Base-by-base conservation (phyloP, 2,888 invertebrate genomes). In the Lydus trimaculatus region DNA sequence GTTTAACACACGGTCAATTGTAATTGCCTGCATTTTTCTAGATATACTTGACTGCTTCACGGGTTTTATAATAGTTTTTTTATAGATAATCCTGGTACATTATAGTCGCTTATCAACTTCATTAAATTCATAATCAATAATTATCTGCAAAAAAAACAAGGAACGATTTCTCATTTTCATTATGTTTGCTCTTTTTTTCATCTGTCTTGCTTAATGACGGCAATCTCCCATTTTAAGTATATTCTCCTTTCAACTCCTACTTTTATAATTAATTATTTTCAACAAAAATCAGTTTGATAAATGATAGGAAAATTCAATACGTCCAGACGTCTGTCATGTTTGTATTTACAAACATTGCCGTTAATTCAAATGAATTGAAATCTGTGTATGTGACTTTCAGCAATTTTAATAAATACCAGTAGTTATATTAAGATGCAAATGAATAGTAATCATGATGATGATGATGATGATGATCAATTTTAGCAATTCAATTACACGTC, bases 1-100 rank as follows among this genome's bases (percentile, higher is more conserved):
- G 60, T 20, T 60, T 31, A 20, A 60, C 60, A 60, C 60, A n/a
- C 60, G 60, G 31, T 31, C 31, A 17, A 60, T 25, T 58, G 23
- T 59, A 28, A 59, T 60, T 60, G 60, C 9, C 31, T 8, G 31
- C 60, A 60, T 31, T 20, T 48, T 48, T 48, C 20, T 20, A 8
- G 9, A 48, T 15, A 36, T 28, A 28, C 2, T 28, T 28, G 36
- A 15, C 1, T 15, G 13, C 15, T 36, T 36, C 36, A 36, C 8
- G 7, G 28, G 7, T n/a, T n/a, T 43, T 43, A 13, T n/a, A 1
- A 17, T 1, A 43, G n/a, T n/a, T n/a, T 43, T 36, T 36, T 36
- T 36, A 31, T 31, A 6, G 31, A 31, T 31, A 5, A 7, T 7
- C 7, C 4, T 33, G 2, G 33, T 5, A 33, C 8, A 36, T 3